Conservation (phyloP, 2,888 invertebrate genomes). For the Galerucella nymphaeae region DNA sequence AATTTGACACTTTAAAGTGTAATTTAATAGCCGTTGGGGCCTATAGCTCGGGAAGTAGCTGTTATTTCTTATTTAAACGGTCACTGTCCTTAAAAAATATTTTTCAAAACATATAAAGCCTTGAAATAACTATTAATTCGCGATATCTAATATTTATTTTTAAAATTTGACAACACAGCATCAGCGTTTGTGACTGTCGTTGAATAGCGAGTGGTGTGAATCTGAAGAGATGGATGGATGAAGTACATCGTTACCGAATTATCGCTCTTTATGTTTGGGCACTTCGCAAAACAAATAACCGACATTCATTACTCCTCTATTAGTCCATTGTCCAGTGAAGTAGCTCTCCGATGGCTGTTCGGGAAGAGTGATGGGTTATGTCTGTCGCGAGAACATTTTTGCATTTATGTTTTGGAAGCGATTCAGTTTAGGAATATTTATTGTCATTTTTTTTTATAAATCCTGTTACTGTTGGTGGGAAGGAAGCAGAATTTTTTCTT, state of each 20-base stretch:
- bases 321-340: slow-evolving; percentile 41
- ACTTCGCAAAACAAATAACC: slow-evolving; percentile 54
- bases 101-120: too few species aligned
- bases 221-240: slow-evolving; percentile 49
- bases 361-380: slow-evolving; percentile 31
- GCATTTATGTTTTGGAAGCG: slow-evolving; percentile 27
- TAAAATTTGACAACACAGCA: slow-evolving; percentile 5
- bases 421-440: neutral
- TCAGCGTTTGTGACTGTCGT: neutral
- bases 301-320: slow-evolving; percentile 52
- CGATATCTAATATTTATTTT: neutral
- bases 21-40: too few species aligned
- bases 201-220: slow-evolving; percentile 19
- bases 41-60: too few species aligned
- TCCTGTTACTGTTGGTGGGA: neutral
- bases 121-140: too few species aligned
- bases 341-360: slow-evolving; percentile 20
- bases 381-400: slow-evolving; percentile 30
- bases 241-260: slow-evolving; percentile 56
- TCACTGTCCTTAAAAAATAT: too few species aligned
- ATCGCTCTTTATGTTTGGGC: slow-evolving; percentile 54
- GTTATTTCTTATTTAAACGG: too few species aligned
- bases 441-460: neutral
- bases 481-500: neutral
- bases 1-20: too few species aligned